Evolutionary conservation across 1,140 invertebrate species (phyloP), one percentile per base, ranked within the genome.

Genomic region (Meloidogyne floridensis): DNA sequence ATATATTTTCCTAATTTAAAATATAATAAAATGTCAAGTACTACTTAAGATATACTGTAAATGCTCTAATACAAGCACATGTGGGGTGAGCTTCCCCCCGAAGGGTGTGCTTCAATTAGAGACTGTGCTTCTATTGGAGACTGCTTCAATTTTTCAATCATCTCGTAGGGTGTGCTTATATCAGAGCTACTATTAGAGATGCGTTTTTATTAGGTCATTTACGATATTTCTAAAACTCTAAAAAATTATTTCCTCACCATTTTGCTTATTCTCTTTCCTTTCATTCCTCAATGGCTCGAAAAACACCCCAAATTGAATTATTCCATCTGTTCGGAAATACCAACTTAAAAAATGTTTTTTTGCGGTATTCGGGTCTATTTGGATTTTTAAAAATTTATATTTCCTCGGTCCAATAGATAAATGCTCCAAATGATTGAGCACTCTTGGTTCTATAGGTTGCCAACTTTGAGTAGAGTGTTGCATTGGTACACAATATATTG

Each of bases 321-420:
- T 89, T 20, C 85, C 86, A 47, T 89, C 88, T 18, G 89, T 89
- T 13, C 73, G 70, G 76, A 90, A 89, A 71, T 89, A 89, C 88
- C 88, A 89, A 59, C 76, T 85, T 42, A 89, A 80, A n/a, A 82
- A 81, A 72, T 82, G 82, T 47, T 54, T 47, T 54, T 54, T 47
- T 7, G 2, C 11, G 4, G n/a, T 79, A 51, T 80, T 8, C 9
- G 81, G 56, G 18, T 80, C 84, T 10, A 89, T 84, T 70, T 86
- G 81, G 15, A 89, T 70, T 51, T 70, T 56, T 20, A 89, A 81
- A 32, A 69, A 71, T 54, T 88, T 86, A 11, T 72, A 73, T 74
- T 88, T 89, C 11, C 89, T 74, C 7, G 89, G 80, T 11, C 70
- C 20, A 42, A 89, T 77, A 74, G 84, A 80, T n/a, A 90, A 77